Base-by-base conservation (phyloP, 2,888 invertebrate genomes). In the Agonopterix heracliana region DNA sequence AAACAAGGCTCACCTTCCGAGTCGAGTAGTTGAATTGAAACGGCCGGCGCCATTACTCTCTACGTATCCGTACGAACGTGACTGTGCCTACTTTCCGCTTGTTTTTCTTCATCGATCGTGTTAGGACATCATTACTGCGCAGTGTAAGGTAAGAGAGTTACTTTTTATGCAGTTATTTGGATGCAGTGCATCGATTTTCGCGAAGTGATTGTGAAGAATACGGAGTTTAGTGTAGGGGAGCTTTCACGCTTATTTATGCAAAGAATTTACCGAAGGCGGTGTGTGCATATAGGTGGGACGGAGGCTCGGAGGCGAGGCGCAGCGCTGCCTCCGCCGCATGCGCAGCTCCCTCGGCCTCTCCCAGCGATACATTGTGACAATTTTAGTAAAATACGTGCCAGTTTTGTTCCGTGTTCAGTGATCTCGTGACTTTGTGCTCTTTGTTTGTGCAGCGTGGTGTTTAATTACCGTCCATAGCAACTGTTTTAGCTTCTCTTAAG, bases 181-280 rank as follows among this genome's bases (percentile, higher is more conserved):
- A 81, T 73, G 74, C 81, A 80, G 86, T 84, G 82, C 63, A 60
- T 61, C 55, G 49, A 61, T 63, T 73, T 70, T 63, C 61, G 71
- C 62, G 72, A 71, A 81, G 83, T 84, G 83, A 70, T 70, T 73
- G 74, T 65, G 57, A 63, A 63, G 57, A 59, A 64, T 66, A 65
- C 53, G 51, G 57, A 60, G 54, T 66, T 70, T 66, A 70, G 67
- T 63, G 54, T 64, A 57, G 59, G 55, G 57, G 60, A 83, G 86
- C 84, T 86, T 86, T 87, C 86, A 78, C 80, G 74, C 68, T 81
- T 87, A 84, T 85, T 81, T 81, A 88, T 85, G 82, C 87, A 84
- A 85, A 81, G 84, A 85, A 87, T 87, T 85, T 76, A 81, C 76
- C 67, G 82, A 84, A 78, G 87, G 87, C 85, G 81, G 78, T 81